Conservation (phyloP, 1,140 invertebrate species). For the Lepidostoma basale region DNA sequence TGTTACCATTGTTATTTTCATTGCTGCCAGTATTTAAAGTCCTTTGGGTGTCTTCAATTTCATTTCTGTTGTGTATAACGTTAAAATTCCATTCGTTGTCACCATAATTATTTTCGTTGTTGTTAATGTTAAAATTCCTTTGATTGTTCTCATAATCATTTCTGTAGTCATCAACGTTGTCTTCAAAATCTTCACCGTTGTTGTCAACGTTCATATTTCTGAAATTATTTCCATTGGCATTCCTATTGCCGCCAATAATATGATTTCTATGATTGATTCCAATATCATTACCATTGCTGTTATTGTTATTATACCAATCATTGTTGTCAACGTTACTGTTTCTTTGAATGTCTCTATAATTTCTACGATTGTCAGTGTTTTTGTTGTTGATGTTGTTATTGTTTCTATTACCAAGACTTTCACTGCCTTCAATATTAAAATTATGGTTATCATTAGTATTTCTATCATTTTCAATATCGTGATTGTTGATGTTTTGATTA, state of each 20-base stretch:
- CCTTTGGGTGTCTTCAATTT: too few species aligned
- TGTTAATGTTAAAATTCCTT: neutral
- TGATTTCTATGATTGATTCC: neutral
- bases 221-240: neutral
- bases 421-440: neutral
- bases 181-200: neutral
- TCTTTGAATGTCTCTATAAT: too few species aligned
- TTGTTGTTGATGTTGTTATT: too few species aligned
- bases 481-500: neutral
- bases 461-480: neutral
- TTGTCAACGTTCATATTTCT: neutral
- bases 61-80: neutral
- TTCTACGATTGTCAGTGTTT: too few species aligned
- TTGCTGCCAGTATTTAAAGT: too few species aligned
- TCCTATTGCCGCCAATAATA: neutral
- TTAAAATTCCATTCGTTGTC: neutral
- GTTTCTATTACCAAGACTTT: neutral
- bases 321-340: too few species aligned
- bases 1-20: neutral
- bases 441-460: neutral
- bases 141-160: neutral
- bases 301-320: too few species aligned
- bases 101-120: neutral
- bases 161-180: neutral
- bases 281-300: neutral